Base-by-base conservation (phyloP, 2,113 vertebrate species). In the Vulpes ferrilata region DNA sequence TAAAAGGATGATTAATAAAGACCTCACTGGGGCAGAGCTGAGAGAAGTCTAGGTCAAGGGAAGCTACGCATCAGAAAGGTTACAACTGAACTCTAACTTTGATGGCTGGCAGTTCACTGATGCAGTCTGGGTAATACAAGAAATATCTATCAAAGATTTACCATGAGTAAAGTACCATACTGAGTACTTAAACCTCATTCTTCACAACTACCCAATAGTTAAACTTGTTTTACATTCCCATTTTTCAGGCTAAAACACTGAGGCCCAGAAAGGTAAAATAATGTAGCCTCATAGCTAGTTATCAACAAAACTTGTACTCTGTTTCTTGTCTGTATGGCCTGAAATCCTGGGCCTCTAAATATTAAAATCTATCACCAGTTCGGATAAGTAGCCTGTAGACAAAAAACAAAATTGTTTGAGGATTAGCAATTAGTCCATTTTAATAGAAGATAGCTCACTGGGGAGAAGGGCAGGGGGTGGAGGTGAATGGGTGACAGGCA, bases 1-100 rank as follows among this genome's bases (percentile, higher is more conserved):
- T 74, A 74, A 90, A 88, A 90, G 15, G 53, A 86, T 71, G 53
- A 96, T 82, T 78, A 93, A 71, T 62, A 95, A 60, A 43, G 65
- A 85, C 5, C 67, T 78, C 85, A 73, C 10, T 7, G 27, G 38
- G 5, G 1, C 35, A 92, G 23, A 93, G 48, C 59, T 62, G 7
- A 23, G 30, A 82, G 43, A 86, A 27, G 76, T 81, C 35, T 81
- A 62, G 62, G 69, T 64, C 85, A 85, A 90, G 27, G 27, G 87
- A 81, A 76, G 35, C 19, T 69, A 81, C 1, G 43, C 43, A 27
- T 0, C 62, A 19, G 65, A 69, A 87, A 80, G 32, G 16, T n/a
- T 81, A 86, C 6, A 15, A 22, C 23, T 93, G 16, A 87, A 15
- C 27, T 84, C 43, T 83, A 51, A 32, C 10, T 55, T 73, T 76